A percentile compares a stretch with the other conserved stretches of the same genome.
Conservation (phyloP, 53 echinoderm and acorn worm species). For the Actinopyga echinites region DNA sequence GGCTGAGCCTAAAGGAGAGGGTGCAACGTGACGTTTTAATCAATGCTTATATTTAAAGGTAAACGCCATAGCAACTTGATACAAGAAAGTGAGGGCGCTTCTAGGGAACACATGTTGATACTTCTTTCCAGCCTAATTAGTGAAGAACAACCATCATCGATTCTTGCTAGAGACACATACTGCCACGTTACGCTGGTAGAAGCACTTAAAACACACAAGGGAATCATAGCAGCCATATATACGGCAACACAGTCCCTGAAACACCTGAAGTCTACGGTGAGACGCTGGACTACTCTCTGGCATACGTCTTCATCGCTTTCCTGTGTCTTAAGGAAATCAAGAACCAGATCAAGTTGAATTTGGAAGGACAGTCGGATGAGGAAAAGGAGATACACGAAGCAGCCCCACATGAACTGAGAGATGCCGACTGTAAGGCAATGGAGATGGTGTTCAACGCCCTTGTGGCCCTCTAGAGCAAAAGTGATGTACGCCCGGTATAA, state of each 20-base stretch:
- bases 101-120: no score
- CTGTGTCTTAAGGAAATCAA: background rate
- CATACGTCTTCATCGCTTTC: background rate
- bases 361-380: constrained; percentile 18
- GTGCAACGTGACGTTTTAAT: no score
- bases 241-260: background rate
- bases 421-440: background rate
- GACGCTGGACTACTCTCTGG: background rate
- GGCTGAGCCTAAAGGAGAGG: no score
- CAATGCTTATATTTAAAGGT: no score
- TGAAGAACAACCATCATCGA: no score
- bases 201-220: background rate
- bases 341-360: constrained; percentile 2
- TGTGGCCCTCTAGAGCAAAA: background rate
- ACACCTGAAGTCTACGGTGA: background rate
- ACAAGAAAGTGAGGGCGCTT: no score
- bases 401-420: constrained; percentile 12
- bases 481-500: constrained; percentile 22
- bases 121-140: no score
- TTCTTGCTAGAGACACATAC: background rate
- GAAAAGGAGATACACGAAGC: constrained; percentile 12
- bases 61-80: no score
- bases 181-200: constrained; percentile 16
- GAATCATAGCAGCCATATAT: constrained; percentile 2
- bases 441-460: background rate